Evolutionary conservation across 2,797 vertebrate species (phyloP).

Genomic region (Anabas testudineus): DNA sequence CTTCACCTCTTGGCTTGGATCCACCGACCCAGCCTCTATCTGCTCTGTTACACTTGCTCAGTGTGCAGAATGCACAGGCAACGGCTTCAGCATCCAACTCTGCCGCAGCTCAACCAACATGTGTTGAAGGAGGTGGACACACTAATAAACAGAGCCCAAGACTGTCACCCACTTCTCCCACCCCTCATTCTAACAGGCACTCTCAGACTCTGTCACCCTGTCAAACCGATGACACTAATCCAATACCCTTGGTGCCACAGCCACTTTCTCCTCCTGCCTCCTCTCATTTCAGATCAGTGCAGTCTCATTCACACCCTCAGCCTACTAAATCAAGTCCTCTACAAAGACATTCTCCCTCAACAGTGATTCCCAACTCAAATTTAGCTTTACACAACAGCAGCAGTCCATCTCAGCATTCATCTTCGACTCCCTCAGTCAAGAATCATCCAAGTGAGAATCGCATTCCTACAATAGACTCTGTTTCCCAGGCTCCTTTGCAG

Average conservation of each 20-base stretch:
- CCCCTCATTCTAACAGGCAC: constrained; percentile 56
- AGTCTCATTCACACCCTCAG: constrained; percentile 54
- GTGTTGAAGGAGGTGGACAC: constrained; percentile 64
- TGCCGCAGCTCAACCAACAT: constrained; percentile 62
- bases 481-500: constrained; percentile 53
- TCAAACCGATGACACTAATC: constrained; percentile 72
- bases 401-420: constrained; percentile 32
- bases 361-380: constrained; percentile 44
- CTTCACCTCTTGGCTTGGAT: constrained; percentile 67
- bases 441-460: constrained; percentile 50
- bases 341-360: constrained; percentile 61
- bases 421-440: constrained; percentile 37
- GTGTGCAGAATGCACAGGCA: constrained; percentile 83
- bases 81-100: constrained; percentile 55
- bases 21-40: constrained; percentile 84
- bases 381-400: constrained; percentile 58
- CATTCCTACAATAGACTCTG: constrained; percentile 44
- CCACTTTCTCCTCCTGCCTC: constrained; percentile 56
- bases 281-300: constrained; percentile 55
- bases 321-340: constrained; percentile 56
- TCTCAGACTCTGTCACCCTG: constrained; percentile 59
- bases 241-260: constrained; percentile 35
- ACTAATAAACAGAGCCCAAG: constrained; percentile 69
- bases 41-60: constrained; percentile 85
- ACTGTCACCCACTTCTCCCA: constrained; percentile 59